phyloP scores from a whole-genome alignment of 2,888 invertebrate genomes.

The Trichacis sp. region DNA sequence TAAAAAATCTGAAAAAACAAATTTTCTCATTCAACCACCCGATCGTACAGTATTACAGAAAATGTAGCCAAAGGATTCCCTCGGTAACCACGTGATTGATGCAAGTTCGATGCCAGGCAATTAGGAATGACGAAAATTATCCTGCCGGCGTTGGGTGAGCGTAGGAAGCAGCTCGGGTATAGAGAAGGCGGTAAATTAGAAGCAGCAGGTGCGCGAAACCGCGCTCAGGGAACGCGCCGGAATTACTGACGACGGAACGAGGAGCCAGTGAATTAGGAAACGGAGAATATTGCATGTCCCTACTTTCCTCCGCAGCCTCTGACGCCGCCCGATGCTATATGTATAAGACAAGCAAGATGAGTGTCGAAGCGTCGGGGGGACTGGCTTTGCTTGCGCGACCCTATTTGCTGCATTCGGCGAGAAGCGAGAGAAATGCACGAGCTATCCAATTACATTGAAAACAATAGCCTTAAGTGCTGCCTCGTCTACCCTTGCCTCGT shows the following conservation, averaged over 20 bases:
- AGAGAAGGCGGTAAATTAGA: conserved; percentile 47
- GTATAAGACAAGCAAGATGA: conserved; percentile 70
- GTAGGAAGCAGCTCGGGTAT: conserved; percentile 21
- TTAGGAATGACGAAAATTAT: conserved; percentile 9
- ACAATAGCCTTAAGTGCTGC: conserved; percentile 71
- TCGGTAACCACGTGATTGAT: not conserved
- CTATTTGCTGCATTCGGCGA: conserved; percentile 40
- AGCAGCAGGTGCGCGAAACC: conserved; percentile 56
- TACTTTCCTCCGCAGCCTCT: conserved; percentile 12
- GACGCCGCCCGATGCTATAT: conserved; percentile 53
- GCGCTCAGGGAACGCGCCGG: conserved; percentile 40
- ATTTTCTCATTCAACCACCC: too few relatives aligned
- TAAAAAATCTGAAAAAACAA: too few relatives aligned
- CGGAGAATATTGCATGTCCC: conserved; percentile 37
- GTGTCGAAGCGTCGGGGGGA: conserved; percentile 64
- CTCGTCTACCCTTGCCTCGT: conserved; percentile 45
- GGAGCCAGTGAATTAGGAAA: conserved; percentile 42
- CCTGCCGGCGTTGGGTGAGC: conserved; percentile 3
- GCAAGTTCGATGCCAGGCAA: conserved; percentile 7
- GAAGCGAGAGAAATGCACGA: conserved; percentile 37
- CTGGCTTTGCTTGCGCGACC: conserved; percentile 42
- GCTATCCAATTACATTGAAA: conserved; percentile 71
- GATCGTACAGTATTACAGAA: too few relatives aligned
- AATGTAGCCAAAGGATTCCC: too few relatives aligned
- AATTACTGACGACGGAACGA: conserved; percentile 36